Evolutionary conservation across 2,797 vertebrate species (phyloP).

Genomic region (Sebastes variabilis): DNA sequence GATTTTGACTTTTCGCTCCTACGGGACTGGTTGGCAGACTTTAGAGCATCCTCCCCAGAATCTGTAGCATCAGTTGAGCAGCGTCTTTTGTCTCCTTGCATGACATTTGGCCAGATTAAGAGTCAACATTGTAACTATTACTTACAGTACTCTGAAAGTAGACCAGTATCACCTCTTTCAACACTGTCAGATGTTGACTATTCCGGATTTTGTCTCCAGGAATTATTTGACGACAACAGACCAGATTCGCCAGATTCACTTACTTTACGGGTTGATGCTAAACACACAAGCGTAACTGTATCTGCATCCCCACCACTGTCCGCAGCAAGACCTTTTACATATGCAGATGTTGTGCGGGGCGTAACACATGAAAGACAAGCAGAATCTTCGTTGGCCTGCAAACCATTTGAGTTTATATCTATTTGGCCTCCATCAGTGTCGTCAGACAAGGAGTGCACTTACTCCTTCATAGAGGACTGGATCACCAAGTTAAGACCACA

Average conservation of each 20-base stretch:
- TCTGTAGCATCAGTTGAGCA: not conserved
- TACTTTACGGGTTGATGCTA: too few species aligned
- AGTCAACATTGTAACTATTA: conserved; percentile 8
- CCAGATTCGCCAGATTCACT: too few species aligned
- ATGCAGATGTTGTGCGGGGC: too few species aligned
- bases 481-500: too few species aligned
- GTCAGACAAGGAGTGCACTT: too few species aligned
- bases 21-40: conserved; percentile 16
- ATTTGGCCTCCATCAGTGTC: accelerated
- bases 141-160: not conserved
- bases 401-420: too few species aligned
- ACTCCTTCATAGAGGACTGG: too few species aligned
- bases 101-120: not conserved
- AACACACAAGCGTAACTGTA: too few species aligned
- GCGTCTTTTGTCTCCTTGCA: accelerated
- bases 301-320: too few species aligned
- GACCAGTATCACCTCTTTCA: conserved; percentile 6
- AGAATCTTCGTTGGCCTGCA: too few species aligned
- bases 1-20: conserved; percentile 11
- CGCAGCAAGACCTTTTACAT: too few species aligned
- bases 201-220: not conserved
- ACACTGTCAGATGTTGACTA: conserved; percentile 12
- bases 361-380: too few species aligned
- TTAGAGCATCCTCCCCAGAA: conserved; percentile 32
- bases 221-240: not conserved